These are phyloP conservation scores for Cheilinus undulatus DNA, from an alignment of 2,113 vertebrate genomes.

Conservation along the genomic window DNA sequence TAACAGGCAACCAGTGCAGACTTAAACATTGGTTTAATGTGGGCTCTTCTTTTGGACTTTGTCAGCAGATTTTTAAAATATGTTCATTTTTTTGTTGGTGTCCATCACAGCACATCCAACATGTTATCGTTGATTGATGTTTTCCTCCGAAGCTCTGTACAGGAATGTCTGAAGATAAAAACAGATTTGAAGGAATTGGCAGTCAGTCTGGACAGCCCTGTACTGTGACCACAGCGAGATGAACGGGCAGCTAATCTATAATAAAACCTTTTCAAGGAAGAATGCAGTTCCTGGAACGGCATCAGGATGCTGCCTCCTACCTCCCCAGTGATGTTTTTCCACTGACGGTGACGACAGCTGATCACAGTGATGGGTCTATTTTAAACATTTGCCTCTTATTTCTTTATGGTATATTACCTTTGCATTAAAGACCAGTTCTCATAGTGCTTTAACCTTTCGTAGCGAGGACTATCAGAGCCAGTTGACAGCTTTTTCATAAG, in stretches of 20 bases:
- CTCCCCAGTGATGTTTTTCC: conserved; percentile 52
- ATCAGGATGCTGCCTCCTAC: conserved; percentile 14
- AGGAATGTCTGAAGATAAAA: not conserved
- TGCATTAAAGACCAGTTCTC: not conserved
- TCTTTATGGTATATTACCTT: not conserved
- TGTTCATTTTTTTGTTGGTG: not conserved
- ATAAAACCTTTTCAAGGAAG: conserved; percentile 57
- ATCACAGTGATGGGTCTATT: conserved; percentile 48
- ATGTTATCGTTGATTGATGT: not conserved
- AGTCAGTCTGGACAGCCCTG: not conserved
- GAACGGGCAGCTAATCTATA: conserved; percentile 52
- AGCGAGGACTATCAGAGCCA: not conserved
- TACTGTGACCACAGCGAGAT: conserved; percentile 17
- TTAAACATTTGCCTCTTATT: conserved; percentile 28
- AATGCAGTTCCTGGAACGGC: conserved; percentile 58
- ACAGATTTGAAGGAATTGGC: not conserved
- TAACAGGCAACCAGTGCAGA: too few species aligned
- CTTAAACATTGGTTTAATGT: too few species aligned
- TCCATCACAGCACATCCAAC: not conserved
- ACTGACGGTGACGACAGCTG: conserved; percentile 47
- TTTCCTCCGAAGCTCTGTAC: not conserved
- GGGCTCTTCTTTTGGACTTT: too few species aligned
- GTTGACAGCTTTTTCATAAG: conserved; percentile 31
- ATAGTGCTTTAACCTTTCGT: conserved; percentile 7
- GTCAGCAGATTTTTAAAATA: too few species aligned